Evolutionary conservation across 2,797 vertebrate species (phyloP).

Genomic region (Gallinago stenura): DNA sequence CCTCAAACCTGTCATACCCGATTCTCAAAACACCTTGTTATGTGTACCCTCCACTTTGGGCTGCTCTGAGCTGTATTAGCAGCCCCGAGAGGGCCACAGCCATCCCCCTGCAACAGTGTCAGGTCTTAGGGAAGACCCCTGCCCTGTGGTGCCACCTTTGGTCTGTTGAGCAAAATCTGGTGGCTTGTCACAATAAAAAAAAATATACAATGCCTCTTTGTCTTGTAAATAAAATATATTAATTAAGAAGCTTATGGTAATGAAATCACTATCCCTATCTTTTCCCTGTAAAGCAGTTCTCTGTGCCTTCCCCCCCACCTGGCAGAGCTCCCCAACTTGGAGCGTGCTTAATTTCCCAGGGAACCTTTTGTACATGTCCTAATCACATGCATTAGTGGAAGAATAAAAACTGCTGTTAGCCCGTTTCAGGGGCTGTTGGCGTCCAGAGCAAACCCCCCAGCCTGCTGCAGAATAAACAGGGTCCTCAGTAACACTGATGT

Average conservation of each 20-base stretch:
- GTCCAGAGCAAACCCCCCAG: neutral
- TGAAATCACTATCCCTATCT: neutral
- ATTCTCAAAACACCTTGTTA: neutral
- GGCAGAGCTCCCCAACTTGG: neutral
- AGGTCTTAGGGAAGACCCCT: neutral
- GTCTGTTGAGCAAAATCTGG: neutral
- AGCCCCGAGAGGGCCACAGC: neutral
- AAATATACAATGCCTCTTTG: neutral
- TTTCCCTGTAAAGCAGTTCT: neutral
- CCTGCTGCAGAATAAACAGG: neutral
- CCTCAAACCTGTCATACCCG: neutral
- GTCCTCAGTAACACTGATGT: neutral
- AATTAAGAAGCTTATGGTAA: neutral
- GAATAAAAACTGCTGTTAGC: neutral
- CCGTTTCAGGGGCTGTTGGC: neutral
- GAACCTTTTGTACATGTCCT: neutral
- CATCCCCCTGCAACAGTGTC: neutral
- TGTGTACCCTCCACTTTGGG: neutral
- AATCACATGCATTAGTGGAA: neutral
- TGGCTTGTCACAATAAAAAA: neutral
- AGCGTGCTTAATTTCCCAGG: neutral
- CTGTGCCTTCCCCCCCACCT: neutral
- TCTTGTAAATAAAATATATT: neutral
- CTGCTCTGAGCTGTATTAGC: neutral
- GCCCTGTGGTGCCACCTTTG: neutral